phyloP scores from a whole-genome alignment of 1,140 invertebrate species.

The Goniozus legneri region DNA sequence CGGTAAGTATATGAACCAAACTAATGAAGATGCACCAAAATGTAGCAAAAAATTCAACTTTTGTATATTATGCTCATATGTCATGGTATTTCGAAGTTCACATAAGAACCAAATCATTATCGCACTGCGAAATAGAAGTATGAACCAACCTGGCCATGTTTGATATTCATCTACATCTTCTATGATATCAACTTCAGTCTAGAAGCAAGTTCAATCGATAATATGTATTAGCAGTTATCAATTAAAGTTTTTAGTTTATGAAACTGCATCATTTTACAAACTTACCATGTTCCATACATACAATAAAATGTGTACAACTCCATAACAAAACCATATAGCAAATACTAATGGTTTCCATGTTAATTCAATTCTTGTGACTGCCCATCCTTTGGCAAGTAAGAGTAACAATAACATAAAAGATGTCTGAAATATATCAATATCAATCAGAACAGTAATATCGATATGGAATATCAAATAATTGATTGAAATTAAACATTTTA shows the following conservation, averaged over 20 bases:
- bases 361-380: slow-evolving; percentile 84
- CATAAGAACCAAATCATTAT: slow-evolving; percentile 95
- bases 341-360: slow-evolving; percentile 83
- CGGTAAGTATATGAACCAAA: slow-evolving; percentile 97
- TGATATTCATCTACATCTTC: slow-evolving; percentile 96
- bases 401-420: slow-evolving; percentile 93
- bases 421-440: slow-evolving; percentile 63
- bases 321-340: slow-evolving; percentile 88
- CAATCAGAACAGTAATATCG: slow-evolving; percentile 7
- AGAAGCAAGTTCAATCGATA: slow-evolving; percentile 33
- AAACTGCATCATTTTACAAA: slow-evolving; percentile 12
- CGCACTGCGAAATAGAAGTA: slow-evolving; percentile 77
- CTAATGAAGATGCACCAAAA: slow-evolving; percentile 93
- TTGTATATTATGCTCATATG: slow-evolving; percentile 85
- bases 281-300: slow-evolving; percentile 96
- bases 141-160: slow-evolving; percentile 94
- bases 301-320: slow-evolving; percentile 83
- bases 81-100: slow-evolving; percentile 89
- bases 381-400: slow-evolving; percentile 94
- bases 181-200: slow-evolving; percentile 94
- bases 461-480: slow-evolving; percentile 3
- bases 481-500: slow-evolving; percentile 3
- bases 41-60: slow-evolving; percentile 92
- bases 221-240: slow-evolving; percentile 17
- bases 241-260: background rate